Conservation (phyloP, 2,888 invertebrate genomes). For the Urechis unicinctus region DNA sequence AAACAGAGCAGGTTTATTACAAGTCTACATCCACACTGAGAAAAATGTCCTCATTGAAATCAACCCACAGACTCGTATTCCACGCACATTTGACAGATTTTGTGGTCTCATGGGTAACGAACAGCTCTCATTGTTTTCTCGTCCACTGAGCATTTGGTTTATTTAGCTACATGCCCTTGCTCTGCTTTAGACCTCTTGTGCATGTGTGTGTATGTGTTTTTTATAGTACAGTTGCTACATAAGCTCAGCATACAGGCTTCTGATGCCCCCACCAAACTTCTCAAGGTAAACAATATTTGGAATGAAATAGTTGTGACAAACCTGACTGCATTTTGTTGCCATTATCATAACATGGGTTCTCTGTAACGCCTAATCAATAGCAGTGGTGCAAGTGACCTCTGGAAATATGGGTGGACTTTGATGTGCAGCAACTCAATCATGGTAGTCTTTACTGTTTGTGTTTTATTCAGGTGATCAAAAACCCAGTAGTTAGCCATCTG, state of each 20-base stretch:
- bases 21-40: conserved; percentile 86
- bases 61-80: conserved; percentile 94
- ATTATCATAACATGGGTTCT: too few species aligned
- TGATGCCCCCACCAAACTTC: conserved; percentile 72
- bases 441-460: too few species aligned
- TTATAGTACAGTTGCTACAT: conserved; percentile 84
- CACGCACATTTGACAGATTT: conserved; percentile 92
- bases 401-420: too few species aligned
- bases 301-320: not conserved
- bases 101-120: conserved; percentile 85
- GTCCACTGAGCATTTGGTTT: too few species aligned
- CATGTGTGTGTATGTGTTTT: too few species aligned
- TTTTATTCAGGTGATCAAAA: conserved; percentile 84
- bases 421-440: too few species aligned
- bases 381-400: too few species aligned
- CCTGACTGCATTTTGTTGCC: not conserved
- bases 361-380: too few species aligned
- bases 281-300: conserved; percentile 79
- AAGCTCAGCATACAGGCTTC: conserved; percentile 88
- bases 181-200: too few species aligned
- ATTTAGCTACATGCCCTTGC: too few species aligned
- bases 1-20: conserved; percentile 90
- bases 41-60: conserved; percentile 91
- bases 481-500: conserved; percentile 87
- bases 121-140: too few species aligned